phyloP scores from a whole-genome alignment of 2,888 invertebrate species.

The Erpobdella octoculata region DNA sequence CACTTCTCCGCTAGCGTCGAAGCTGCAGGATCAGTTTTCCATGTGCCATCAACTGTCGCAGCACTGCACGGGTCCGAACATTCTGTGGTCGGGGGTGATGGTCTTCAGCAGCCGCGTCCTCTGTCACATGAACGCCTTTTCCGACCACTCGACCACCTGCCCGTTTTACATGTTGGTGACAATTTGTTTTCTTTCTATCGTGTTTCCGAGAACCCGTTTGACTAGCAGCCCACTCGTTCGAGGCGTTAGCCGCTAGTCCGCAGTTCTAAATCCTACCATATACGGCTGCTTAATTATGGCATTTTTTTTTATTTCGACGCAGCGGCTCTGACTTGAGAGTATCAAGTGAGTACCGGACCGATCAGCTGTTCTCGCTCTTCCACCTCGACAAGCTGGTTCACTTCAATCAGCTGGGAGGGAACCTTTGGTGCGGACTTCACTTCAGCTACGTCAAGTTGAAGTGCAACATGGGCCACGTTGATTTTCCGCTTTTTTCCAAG shows the following conservation, averaged over 20 bases:
- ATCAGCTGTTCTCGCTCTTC: not conserved
- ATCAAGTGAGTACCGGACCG: not conserved
- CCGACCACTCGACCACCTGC: not conserved
- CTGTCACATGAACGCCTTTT: not conserved
- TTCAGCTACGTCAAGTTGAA: conserved; percentile 12
- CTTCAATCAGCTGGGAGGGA: not conserved
- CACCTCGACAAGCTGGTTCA: not conserved
- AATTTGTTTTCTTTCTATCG: too few species aligned
- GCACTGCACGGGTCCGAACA: not conserved
- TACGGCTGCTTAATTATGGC: too few species aligned
- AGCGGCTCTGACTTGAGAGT: not conserved
- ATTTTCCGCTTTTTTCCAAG: too few species aligned
- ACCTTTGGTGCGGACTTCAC: not conserved
- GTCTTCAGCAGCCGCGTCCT: not conserved
- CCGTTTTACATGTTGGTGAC: not conserved
- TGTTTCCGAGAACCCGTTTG: too few species aligned
- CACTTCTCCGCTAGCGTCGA: too few species aligned
- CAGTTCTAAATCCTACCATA: too few species aligned
- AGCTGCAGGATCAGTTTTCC: not conserved
- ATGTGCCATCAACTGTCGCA: not conserved
- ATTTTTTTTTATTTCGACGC: not conserved
- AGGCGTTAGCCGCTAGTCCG: too few species aligned
- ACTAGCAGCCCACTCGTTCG: too few species aligned
- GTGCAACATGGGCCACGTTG: too few species aligned
- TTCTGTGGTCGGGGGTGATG: not conserved